Percentiles rank a stretch among this genome's conserved stretches.
These are phyloP conservation scores for Melangyna quadrimaculata DNA, from an alignment of 2,888 invertebrate species.

Conservation along the genomic window DNA sequence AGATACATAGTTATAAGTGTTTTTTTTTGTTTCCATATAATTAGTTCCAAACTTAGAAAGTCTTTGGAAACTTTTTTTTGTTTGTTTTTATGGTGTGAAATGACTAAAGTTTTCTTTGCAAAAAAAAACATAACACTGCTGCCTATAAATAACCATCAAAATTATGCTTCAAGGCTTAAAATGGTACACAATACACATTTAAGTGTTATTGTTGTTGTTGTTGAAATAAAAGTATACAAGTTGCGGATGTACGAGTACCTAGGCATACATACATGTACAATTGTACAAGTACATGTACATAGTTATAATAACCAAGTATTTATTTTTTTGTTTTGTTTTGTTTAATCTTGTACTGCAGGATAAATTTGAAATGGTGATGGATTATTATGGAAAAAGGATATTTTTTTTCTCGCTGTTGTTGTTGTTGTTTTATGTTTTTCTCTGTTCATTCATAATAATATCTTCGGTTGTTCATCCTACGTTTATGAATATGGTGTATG, in stretches of 20 bases:
- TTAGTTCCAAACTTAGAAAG: background rate
- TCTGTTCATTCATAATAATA: background rate
- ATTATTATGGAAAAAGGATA: background rate
- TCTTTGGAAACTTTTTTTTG: background rate
- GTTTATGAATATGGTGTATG: background rate
- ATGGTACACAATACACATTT: background rate
- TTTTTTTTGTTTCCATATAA: background rate
- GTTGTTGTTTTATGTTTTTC: background rate
- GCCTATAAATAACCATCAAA: background rate
- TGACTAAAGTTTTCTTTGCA: background rate
- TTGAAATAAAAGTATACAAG: background rate
- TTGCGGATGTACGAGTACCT: slow-evolving; percentile 7
- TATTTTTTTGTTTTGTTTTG: background rate
- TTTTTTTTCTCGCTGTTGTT: background rate
- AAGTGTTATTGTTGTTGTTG: background rate
- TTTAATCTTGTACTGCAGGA: background rate
- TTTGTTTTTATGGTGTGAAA: background rate
- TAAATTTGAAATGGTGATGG: slow-evolving; percentile 12
- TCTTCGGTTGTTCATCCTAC: slow-evolving; percentile 7
- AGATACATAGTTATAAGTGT: background rate
- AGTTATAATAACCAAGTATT: background rate
- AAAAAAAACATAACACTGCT: background rate
- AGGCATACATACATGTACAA: no score
- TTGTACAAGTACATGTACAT: no score
- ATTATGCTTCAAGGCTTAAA: background rate